Conservation (phyloP, 2,888 invertebrate species). For the Clunio marinus region DNA sequence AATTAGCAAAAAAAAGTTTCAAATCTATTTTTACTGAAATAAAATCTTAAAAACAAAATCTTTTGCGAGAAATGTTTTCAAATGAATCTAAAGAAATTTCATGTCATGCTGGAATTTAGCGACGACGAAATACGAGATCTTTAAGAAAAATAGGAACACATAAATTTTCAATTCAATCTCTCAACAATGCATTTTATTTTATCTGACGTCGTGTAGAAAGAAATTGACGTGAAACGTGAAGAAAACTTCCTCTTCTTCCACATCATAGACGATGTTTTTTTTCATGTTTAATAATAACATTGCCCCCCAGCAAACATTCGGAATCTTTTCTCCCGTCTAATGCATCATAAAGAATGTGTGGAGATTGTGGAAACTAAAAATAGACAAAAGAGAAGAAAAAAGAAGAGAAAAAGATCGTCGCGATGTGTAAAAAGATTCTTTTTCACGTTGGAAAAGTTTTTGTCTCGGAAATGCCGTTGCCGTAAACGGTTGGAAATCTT, state of each 20-base stretch:
- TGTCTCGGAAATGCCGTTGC: too few relatives aligned
- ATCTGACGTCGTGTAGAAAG: conserved; percentile 5
- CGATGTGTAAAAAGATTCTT: background rate
- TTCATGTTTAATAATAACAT: conserved; percentile 32
- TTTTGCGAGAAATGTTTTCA: too few relatives aligned
- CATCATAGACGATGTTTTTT: background rate
- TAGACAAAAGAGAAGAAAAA: too few relatives aligned
- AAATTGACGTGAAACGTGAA: background rate
- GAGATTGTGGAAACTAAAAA: conserved; percentile 12
- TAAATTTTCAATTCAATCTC: conserved; percentile 23
- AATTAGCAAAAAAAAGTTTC: background rate
- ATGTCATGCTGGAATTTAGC: too few relatives aligned
- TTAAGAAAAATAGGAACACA: background rate
- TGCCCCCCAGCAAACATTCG: conserved; percentile 13
- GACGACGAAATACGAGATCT: too few relatives aligned
- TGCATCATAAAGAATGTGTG: conserved; percentile 37
- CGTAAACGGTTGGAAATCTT: too few relatives aligned
- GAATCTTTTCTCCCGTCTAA: conserved; percentile 19
- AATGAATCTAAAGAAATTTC: too few relatives aligned
- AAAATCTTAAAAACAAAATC: too few relatives aligned
- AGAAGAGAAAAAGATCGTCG: too few relatives aligned
- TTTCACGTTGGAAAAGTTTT: too few relatives aligned
- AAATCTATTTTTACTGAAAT: conserved; percentile 2
- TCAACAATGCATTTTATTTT: conserved; percentile 28
- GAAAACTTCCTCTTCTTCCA: background rate